phyloP scores from a whole-genome alignment of 2,797 vertebrate genomes.

The Amphiprion clarkii region DNA sequence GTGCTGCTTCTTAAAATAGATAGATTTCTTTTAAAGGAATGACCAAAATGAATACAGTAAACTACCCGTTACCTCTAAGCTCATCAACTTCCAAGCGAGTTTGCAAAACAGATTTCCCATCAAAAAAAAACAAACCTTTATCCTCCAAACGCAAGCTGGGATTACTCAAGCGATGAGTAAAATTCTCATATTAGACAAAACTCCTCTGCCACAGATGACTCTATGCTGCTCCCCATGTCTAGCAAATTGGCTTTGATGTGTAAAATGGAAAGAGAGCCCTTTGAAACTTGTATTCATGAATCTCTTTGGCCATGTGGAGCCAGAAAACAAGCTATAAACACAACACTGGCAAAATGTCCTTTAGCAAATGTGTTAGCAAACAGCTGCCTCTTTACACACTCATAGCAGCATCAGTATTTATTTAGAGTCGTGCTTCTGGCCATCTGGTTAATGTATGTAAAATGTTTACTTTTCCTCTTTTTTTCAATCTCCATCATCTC shows the following conservation, averaged over 20 bases:
- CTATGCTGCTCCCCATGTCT: neutral
- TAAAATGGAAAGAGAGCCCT: neutral
- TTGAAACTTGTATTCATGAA: neutral
- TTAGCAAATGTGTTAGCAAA: neutral
- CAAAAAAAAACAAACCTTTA: too few species aligned
- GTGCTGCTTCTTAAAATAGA: neutral
- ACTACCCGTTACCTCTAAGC: too few species aligned
- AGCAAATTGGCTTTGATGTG: slow-evolving; percentile 1
- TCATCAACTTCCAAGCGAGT: too few species aligned
- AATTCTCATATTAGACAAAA: slow-evolving; percentile 4
- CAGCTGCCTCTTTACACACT: neutral
- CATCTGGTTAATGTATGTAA: too few species aligned
- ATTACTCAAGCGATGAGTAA: neutral
- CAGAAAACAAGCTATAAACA: slow-evolving; percentile 4
- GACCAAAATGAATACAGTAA: too few species aligned
- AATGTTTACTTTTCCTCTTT: neutral
- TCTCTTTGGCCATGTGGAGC: neutral
- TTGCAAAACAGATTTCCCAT: too few species aligned
- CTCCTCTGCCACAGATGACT: neutral
- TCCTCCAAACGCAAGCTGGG: too few species aligned
- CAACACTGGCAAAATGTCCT: neutral
- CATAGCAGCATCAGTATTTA: neutral
- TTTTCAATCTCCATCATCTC: neutral
- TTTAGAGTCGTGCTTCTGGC: neutral
- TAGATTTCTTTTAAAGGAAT: too few species aligned